Evolutionary conservation across 1,140 invertebrate genomes (phyloP).

Genomic region (Oncopodura yosiiana): DNA sequence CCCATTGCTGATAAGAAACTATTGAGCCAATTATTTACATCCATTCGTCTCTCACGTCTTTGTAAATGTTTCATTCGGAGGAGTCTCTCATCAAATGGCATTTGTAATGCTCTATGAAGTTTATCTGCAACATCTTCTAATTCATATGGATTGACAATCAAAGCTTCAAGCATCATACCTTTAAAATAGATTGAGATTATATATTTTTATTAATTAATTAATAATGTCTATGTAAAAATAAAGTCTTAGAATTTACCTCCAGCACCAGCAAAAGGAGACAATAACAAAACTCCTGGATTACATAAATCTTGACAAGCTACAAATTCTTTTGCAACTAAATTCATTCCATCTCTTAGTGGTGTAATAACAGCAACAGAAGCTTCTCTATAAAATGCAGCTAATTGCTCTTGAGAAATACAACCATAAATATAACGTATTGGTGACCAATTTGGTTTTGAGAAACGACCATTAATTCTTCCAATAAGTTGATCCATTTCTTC

Average conservation of each 20-base stretch:
- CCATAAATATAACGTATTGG: conserved; percentile 44
- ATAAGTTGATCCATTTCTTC: conserved; percentile 42
- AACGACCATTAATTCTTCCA: conserved; percentile 41
- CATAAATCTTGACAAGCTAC: conserved; percentile 42
- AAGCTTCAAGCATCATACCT: conserved; percentile 39
- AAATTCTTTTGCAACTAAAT: conserved; percentile 45
- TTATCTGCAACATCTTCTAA: conserved; percentile 41
- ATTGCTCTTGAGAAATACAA: conserved; percentile 39
- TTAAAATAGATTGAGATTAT: not conserved
- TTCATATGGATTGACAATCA: conserved; percentile 44
- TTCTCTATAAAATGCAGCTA: conserved; percentile 42
- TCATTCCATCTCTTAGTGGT: conserved; percentile 45
- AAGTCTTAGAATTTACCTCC: conserved; percentile 30
- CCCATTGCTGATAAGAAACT: conserved; percentile 39
- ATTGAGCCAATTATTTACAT: conserved; percentile 41
- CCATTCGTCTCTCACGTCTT: conserved; percentile 38
- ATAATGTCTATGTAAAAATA: not conserved
- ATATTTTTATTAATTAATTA: not conserved
- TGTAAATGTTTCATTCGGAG: conserved; percentile 41
- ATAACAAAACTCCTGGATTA: conserved; percentile 42
- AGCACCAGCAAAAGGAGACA: conserved; percentile 42
- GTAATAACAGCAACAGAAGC: conserved; percentile 42
- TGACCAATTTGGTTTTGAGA: conserved; percentile 42
- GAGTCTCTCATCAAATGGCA: conserved; percentile 42
- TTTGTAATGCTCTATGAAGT: conserved; percentile 40